Base-by-base conservation (phyloP, 1,140 invertebrate genomes). In the Oryctes rhinoceros region DNA sequence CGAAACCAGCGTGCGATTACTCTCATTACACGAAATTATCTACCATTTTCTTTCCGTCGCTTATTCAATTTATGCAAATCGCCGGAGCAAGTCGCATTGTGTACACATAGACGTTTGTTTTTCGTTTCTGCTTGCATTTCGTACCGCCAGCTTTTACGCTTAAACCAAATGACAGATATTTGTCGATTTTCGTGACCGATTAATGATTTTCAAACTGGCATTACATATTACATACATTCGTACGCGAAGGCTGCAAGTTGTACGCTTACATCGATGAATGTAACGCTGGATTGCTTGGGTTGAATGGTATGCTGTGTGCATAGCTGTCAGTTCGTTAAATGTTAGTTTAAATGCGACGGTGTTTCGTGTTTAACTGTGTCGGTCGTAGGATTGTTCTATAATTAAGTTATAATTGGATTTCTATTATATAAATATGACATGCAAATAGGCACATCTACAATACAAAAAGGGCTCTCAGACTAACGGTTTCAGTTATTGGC, bases 11-110 rank as follows among this genome's bases (percentile, higher is more conserved):
- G 39, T 4, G 39, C 39, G 39, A 44, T 44, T 44, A 44, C 65
- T 18, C 65, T 71, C 65, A 71, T 71, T 71, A 71, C 65, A 37
- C 65, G 65, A 71, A 71, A 71, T 71, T 71, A 71, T 71, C 65
- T 35, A 37, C 65, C 65, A 71, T 71, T 71, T 71, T 71, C 65
- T 71, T 71, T 71, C 65, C 24, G 10, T 71, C 18, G 65, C 24
- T 35, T 37, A 37, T 71, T 71, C 24, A 71, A 71, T 71, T 71
- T 71, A 71, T 71, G 65, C 65, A 71, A 71, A 71, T 71, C 65
- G 35, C 20, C 13, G 30, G 24, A 6, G 65, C 65, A 37, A 71
- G 65, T 71, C 65, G 35, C 20, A 71, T 71, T 30, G 24, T 71
- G 65, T 37, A 71, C 65, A 71, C 65, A 37, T 24, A 71, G 9